phyloP scores from a whole-genome alignment of 2,113 vertebrate species.

The Leptobrachium leishanense region DNA sequence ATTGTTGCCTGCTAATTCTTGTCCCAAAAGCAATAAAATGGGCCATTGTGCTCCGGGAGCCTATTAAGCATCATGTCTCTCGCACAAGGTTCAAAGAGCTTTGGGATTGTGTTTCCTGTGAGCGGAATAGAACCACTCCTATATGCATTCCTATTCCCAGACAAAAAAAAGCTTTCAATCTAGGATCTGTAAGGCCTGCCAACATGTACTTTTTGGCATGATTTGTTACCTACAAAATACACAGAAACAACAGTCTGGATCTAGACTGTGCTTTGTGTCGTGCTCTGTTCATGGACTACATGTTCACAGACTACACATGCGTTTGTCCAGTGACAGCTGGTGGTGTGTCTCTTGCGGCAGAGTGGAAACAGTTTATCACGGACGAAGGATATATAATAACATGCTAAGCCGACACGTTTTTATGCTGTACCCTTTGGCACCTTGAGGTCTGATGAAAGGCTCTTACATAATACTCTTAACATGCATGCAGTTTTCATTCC shows the following conservation, averaged over 20 bases:
- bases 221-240: too few species aligned
- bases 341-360: too few species aligned
- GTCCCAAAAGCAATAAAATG: slow-evolving; percentile 17
- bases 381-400: not conserved
- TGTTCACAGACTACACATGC: too few species aligned
- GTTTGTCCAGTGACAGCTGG: too few species aligned
- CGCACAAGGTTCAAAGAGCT: not conserved
- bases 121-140: slow-evolving; percentile 8
- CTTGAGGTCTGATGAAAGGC: not conserved
- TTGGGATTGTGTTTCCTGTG: slow-evolving; percentile 10
- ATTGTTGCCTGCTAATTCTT: slow-evolving; percentile 7
- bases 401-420: not conserved
- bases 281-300: too few species aligned
- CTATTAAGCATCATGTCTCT: not conserved
- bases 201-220: too few species aligned
- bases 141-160: slow-evolving; percentile 3
- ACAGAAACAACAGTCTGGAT: too few species aligned
- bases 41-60: not conserved
- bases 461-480: not conserved
- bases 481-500: not conserved
- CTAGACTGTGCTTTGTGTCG: too few species aligned
- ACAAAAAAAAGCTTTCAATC: slow-evolving; percentile 3
- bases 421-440: not conserved
- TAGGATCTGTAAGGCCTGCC: too few species aligned
- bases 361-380: too few species aligned